Evolutionary conservation across 30 jellyfish, hydroid and myxozoan species (phyloP), one percentile per base, ranked within the genome.

Genomic region (Aurelia coerulea): DNA sequence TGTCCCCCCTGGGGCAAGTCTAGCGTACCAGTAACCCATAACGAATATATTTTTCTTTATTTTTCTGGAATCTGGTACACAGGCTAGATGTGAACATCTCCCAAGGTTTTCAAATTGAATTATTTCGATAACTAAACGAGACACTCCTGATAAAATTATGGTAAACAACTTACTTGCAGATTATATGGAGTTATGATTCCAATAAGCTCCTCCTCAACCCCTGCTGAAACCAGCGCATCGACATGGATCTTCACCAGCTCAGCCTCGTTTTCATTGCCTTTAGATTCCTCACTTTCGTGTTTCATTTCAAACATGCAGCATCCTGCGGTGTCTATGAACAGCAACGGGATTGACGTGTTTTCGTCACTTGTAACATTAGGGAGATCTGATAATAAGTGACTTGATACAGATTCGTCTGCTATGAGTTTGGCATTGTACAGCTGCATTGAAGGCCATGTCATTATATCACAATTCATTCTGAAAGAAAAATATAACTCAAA

Each of bases 141-240:
- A 8, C 50, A 39, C 5, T 39, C 50, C 50, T 39, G 50, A 39
- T 39, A 39, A 39, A 39, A 39, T 39, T 8, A 0, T 2, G 50
- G 50, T 39, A 39, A 1, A 39, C 50, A 39, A 33, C 89, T 41
- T 49, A 95, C 99, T 88, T 95, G 99, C 32, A 95, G 79, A 62
- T 95, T 95, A 73, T 95, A 95, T 2, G 99, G 99, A 2, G 99
- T 95, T 18, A 95, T 95, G 59, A 95, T 80, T 71, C 99, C 99
- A 67, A 95, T 78, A 18, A 74, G 89, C 50, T 82, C 88, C 77
- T 78, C 81, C 13, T 79, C 42, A 13, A 95, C 99, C 11, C 97
- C 97, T n/a, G 93, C 94, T 19, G 49, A 41, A 58, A 95, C 69
- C 34, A 95, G 92, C 3, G 95, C 74, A 18, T 80, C 95, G 33